These are phyloP conservation scores for Lordiphosa mommai DNA, from an alignment of 1,140 invertebrate species.

Conservation along the genomic window DNA sequence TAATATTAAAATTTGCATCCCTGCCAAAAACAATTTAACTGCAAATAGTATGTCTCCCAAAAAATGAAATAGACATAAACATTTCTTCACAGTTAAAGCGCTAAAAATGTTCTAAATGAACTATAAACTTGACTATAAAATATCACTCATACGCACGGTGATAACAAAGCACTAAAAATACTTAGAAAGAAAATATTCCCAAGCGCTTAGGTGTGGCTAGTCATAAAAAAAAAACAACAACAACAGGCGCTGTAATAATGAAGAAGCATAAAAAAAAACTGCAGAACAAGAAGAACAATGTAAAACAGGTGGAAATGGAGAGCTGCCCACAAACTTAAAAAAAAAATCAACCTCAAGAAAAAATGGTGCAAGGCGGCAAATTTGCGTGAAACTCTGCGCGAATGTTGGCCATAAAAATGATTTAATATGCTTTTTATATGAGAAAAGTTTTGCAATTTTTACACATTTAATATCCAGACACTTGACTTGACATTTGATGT, in stretches of 20 bases:
- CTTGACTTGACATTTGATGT: conserved; percentile 47
- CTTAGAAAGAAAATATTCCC: conserved; percentile 7
- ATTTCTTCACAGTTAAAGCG: too few species aligned
- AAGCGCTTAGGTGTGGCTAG: conserved; percentile 10
- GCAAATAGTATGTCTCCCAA: too few species aligned
- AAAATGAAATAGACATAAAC: too few species aligned
- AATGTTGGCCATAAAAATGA: conserved; percentile 49
- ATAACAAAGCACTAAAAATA: conserved; percentile 7
- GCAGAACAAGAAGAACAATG: conserved; percentile 19
- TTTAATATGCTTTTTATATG: conserved; percentile 58
- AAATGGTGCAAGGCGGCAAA: conserved; percentile 7
- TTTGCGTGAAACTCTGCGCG: background rate
- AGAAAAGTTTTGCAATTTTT: conserved; percentile 59
- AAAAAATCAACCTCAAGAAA: conserved; percentile 15
- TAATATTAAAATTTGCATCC: conserved; percentile 3
- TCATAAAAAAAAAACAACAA: conserved; percentile 26
- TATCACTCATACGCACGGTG: conserved; percentile 50
- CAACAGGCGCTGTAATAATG: conserved; percentile 1
- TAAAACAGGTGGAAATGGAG: conserved; percentile 22
- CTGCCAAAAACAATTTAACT: too few species aligned
- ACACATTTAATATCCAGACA: conserved; percentile 43
- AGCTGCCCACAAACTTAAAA: conserved; percentile 24
- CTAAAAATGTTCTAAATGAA: conserved; percentile 38
- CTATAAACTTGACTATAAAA: conserved; percentile 36
- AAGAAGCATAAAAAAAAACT: conserved; percentile 30